Conservation (phyloP, 2,888 invertebrate species). For the Poecilobothrus nobilitatus region DNA sequence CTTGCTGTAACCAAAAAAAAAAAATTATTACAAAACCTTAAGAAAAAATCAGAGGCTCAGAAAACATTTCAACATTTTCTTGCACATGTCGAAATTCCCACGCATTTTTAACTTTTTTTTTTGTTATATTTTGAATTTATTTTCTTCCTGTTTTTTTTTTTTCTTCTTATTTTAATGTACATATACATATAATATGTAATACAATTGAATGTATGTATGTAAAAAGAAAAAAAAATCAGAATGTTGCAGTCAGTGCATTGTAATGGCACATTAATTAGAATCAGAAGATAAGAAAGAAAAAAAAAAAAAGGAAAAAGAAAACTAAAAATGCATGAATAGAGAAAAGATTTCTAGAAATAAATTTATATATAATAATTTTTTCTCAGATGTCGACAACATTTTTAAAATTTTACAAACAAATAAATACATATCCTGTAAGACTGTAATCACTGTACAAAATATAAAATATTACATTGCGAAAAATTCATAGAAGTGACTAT, state of each 20-base stretch:
- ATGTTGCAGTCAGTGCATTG: neutral
- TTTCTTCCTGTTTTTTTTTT: neutral
- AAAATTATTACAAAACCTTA: neutral
- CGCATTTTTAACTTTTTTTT: neutral
- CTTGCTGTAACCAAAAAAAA: neutral
- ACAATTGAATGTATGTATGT: neutral
- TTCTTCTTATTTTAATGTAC: neutral
- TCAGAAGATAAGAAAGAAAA: neutral
- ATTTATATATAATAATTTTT: too few relatives aligned
- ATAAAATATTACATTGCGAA: too few relatives aligned
- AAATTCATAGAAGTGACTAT: too few relatives aligned
- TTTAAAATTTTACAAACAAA: too few relatives aligned
- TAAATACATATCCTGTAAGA: too few relatives aligned
- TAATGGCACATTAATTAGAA: neutral
- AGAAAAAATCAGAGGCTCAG: neutral
- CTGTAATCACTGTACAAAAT: too few relatives aligned
- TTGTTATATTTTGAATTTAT: neutral
- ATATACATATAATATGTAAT: neutral
- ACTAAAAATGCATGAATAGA: too few relatives aligned
- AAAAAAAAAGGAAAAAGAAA: neutral
- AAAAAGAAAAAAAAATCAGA: neutral
- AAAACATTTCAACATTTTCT: neutral
- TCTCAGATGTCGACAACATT: too few relatives aligned
- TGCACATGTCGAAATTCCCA: conserved; percentile 12
- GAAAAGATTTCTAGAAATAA: too few relatives aligned